A percentile compares a stretch with the other conserved stretches of the same genome.
Conservation (phyloP, 1,140 invertebrate genomes). For the Drosophila suzukii region DNA sequence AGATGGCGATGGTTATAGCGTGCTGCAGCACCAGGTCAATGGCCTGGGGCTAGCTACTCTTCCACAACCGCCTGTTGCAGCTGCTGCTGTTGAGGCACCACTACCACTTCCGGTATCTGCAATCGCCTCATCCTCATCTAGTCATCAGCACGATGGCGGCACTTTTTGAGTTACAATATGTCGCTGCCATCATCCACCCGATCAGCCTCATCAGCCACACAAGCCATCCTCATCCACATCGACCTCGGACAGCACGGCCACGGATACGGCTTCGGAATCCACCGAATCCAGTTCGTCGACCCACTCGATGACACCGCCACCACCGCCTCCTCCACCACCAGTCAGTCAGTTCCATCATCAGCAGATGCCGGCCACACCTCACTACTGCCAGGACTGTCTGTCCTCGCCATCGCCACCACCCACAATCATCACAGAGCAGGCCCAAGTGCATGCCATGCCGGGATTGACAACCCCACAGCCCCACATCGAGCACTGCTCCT, state of each 20-base stretch:
- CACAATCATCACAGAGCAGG: conserved; percentile 76
- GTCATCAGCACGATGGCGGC: conserved; percentile 77
- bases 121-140: conserved; percentile 46
- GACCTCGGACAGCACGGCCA: conserved; percentile 54
- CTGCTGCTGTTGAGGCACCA: conserved; percentile 42
- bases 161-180: conserved; percentile 85
- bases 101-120: conserved; percentile 17
- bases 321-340: conserved; percentile 46
- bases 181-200: conserved; percentile 83
- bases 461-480: conserved; percentile 29
- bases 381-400: conserved; percentile 73
- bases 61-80: conserved; percentile 2
- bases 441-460: conserved; percentile 68
- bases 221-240: conserved; percentile 78
- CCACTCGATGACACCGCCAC: conserved; percentile 54
- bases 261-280: conserved; percentile 56
- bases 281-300: conserved; percentile 56
- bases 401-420: conserved; percentile 73
- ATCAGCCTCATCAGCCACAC: conserved; percentile 78
- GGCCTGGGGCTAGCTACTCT: conserved; percentile 44
- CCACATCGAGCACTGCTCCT: conserved; percentile 78
- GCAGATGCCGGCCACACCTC: conserved; percentile 15
- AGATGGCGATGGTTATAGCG: conserved; percentile 52
- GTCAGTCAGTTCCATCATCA: conserved; percentile 45
- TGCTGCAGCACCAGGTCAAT: conserved; percentile 52